Base-by-base conservation (phyloP, 2,888 invertebrate genomes). In the Arge pagana region DNA sequence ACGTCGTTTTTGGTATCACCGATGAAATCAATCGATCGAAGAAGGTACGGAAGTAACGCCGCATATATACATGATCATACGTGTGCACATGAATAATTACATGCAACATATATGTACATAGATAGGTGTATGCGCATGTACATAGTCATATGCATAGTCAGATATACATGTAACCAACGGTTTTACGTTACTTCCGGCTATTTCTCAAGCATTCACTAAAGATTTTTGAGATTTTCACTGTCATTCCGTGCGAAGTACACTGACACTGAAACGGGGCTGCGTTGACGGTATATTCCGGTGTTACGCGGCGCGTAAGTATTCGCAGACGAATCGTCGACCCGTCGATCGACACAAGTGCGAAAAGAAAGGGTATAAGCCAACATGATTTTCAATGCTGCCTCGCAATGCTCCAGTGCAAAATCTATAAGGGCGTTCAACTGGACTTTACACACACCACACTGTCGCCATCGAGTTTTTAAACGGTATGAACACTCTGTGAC, bases 401-500 rank as follows among this genome's bases (percentile, higher is more conserved):
- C 83, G 82, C 83, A 83, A 82, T 82, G 82, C 42, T 82, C 79
- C 82, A 82, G 82, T 82, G 81, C 81, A 77, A 77, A 79, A 78
- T 78, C 79, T 77, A 78, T 77, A 79, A 78, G 80, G 80, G 81
- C 80, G 80, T 80, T 80, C 75, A 74, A 73, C 68, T 65, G 64
- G 53, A 62, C 65, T 62, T 62, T 58, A 61, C 50, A 58, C 57
- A 62, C 63, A 54, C 24, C 19, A 56, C 48, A 62, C 60, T 57
- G 57, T 59, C 54, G 54, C 56, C 57, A 43, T 55, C 49, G 52
- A 39, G 51, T 51, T 43, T 54, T 49, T 55, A 57, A 54, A 51
- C 48, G 39, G 50, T 56, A 62, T 55, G 41, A 55, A 58, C 64
- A 63, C 61, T 55, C 48, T 63, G 54, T 60, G 66, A 66, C 68